Evolutionary conservation across 2,797 vertebrate species (phyloP).

Genomic region (Crypturellus tataupa): DNA sequence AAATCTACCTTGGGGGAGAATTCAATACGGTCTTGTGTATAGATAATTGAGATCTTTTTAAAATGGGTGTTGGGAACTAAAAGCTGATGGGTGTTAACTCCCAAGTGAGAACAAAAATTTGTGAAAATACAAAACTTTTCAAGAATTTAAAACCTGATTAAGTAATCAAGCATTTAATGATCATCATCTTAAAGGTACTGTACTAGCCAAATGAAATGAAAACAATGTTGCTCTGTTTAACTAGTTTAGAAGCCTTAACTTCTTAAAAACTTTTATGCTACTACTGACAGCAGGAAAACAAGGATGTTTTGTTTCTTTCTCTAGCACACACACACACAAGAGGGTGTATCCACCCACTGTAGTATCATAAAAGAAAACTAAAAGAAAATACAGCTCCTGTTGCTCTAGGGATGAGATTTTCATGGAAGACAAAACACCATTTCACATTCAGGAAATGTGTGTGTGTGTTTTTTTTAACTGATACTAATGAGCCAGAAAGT

Average conservation of each 20-base stretch:
- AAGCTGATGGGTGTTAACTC: neutral
- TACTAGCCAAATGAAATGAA: neutral
- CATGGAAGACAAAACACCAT: neutral
- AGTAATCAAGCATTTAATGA: neutral
- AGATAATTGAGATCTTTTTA: neutral
- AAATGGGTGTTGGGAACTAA: neutral
- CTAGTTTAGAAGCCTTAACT: neutral
- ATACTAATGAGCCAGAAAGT: too few relatives aligned
- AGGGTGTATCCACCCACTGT: neutral
- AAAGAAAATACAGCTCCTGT: neutral
- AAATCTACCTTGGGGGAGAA: neutral
- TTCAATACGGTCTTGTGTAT: neutral
- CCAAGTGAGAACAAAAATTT: neutral
- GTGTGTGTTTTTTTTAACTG: too few relatives aligned
- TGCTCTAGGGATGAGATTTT: neutral
- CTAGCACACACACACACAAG: neutral
- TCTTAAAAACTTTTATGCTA: neutral
- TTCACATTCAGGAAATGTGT: neutral
- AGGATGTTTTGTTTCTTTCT: neutral
- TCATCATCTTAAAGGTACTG: neutral
- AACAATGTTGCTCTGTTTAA: neutral
- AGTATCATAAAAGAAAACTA: too few relatives aligned
- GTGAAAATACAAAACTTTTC: neutral
- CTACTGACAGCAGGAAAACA: neutral
- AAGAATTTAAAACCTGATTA: too few relatives aligned